phyloP scores from a whole-genome alignment of 2,888 invertebrate species.

The Drosophila multiciliata region DNA sequence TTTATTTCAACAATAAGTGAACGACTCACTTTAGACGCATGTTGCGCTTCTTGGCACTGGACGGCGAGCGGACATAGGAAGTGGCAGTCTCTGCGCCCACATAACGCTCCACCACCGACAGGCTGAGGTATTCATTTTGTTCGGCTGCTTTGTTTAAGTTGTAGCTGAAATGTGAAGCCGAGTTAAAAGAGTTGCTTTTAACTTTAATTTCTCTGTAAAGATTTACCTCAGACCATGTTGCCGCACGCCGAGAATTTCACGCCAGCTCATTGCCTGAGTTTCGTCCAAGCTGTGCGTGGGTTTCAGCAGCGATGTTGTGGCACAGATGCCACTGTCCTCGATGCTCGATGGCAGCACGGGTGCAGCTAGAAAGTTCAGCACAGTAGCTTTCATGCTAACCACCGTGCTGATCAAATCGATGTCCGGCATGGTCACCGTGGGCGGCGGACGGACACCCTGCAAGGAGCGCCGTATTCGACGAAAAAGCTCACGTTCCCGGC shows the following conservation, averaged over 20 bases:
- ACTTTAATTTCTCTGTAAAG: not conserved
- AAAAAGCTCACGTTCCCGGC: slow-evolving; percentile 79
- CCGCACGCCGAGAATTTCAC: slow-evolving; percentile 87
- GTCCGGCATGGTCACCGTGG: slow-evolving; percentile 89
- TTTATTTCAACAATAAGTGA: not conserved
- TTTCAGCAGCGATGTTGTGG: slow-evolving; percentile 67
- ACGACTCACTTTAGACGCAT: slow-evolving; percentile 86
- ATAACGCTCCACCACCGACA: slow-evolving; percentile 89
- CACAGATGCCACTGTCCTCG: slow-evolving; percentile 52
- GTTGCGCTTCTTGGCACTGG: slow-evolving; percentile 88
- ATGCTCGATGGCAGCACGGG: slow-evolving; percentile 10
- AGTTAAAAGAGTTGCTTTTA: slow-evolving; percentile 13
- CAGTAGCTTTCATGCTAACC: slow-evolving; percentile 86
- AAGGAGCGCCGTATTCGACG: slow-evolving; percentile 87
- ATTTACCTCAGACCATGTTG: slow-evolving; percentile 90
- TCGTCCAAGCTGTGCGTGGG: slow-evolving; percentile 81
- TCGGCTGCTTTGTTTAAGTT: slow-evolving; percentile 90
- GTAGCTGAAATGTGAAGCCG: slow-evolving; percentile 86
- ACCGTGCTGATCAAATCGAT: slow-evolving; percentile 89
- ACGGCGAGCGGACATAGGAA: slow-evolving; percentile 84
- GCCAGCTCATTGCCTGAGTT: slow-evolving; percentile 86
- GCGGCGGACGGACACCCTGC: slow-evolving; percentile 90
- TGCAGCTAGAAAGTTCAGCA: slow-evolving; percentile 77
- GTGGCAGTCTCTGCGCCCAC: slow-evolving; percentile 92
- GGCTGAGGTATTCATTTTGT: slow-evolving; percentile 88